Evolutionary conservation across 1,140 invertebrate species (phyloP).

Genomic region (Adoxophyes honmai): DNA sequence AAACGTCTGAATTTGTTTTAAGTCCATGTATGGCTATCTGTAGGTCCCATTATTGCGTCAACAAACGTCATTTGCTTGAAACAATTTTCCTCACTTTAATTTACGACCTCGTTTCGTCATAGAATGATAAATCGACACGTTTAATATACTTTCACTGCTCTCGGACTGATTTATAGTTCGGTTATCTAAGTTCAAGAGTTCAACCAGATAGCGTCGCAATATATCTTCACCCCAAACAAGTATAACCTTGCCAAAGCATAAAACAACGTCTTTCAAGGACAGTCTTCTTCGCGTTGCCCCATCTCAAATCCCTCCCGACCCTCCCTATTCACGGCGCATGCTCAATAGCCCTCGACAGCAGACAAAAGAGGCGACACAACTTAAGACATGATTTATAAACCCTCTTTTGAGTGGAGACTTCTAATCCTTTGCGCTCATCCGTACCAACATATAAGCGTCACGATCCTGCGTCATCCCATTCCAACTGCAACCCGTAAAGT

Average conservation of each 20-base stretch:
- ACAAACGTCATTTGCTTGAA: too few relatives aligned
- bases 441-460: slow-evolving; percentile 37
- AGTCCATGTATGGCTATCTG: too few relatives aligned
- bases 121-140: too few relatives aligned
- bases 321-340: slow-evolving; percentile 28
- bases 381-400: slow-evolving; percentile 5
- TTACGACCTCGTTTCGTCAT: too few relatives aligned
- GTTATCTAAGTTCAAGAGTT: background rate
- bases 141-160: background rate
- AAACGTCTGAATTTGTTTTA: too few relatives aligned
- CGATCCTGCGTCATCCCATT: slow-evolving; percentile 39
- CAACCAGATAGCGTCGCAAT: background rate
- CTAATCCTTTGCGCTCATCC: slow-evolving; percentile 39
- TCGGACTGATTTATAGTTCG: background rate
- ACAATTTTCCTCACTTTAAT: too few relatives aligned
- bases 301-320: slow-evolving; percentile 31
- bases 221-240: slow-evolving; percentile 18
- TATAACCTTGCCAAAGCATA: slow-evolving; percentile 52
- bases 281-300: slow-evolving; percentile 25
- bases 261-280: slow-evolving; percentile 51
- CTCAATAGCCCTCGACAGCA: slow-evolving; percentile 20
- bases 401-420: slow-evolving; percentile 26
- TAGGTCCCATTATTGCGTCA: too few relatives aligned
- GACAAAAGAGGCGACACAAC: slow-evolving; percentile 21
- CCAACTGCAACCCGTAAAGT: slow-evolving; percentile 27